These are phyloP conservation scores for Sminthurinus aureus DNA, from an alignment of 2,888 invertebrate genomes.

Conservation along the genomic window DNA sequence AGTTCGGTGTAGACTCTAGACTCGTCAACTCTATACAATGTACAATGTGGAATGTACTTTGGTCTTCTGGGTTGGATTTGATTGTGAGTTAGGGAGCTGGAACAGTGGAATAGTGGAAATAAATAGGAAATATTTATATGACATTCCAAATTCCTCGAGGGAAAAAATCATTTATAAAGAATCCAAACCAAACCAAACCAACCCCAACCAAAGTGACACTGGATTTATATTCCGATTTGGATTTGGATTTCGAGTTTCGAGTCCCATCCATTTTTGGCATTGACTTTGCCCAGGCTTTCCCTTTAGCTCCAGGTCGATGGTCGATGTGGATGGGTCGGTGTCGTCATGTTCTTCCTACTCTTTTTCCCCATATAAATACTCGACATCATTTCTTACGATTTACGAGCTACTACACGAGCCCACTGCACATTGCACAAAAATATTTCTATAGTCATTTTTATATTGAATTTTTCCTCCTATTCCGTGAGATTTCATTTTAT, in stretches of 20 bases:
- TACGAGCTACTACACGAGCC: not conserved
- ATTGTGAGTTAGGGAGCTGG: not conserved
- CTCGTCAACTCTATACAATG: no score
- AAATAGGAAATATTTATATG: slow-evolving; percentile 16
- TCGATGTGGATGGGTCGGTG: no score
- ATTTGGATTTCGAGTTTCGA: no score
- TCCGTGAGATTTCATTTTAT: not conserved
- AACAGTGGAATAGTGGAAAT: not conserved
- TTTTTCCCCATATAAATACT: not conserved
- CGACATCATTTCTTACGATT: not conserved
- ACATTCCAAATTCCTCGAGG: slow-evolving; percentile 2
- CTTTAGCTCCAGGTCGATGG: not conserved
- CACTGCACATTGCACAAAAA: not conserved
- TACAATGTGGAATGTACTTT: not conserved
- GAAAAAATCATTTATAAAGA: not conserved
- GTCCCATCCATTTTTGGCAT: no score
- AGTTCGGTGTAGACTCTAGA: no score
- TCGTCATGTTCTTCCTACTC: not conserved
- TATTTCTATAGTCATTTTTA: not conserved
- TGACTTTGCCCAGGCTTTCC: not conserved
- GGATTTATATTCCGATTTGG: no score
- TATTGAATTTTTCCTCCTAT: slow-evolving; percentile 4
- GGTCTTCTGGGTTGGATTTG: not conserved
- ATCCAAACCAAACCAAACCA: no score
- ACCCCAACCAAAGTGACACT: no score